Evolutionary conservation across 2,888 invertebrate species (phyloP), one percentile per base, ranked within the genome.

Genomic region (Phrixothrix hirtus): DNA sequence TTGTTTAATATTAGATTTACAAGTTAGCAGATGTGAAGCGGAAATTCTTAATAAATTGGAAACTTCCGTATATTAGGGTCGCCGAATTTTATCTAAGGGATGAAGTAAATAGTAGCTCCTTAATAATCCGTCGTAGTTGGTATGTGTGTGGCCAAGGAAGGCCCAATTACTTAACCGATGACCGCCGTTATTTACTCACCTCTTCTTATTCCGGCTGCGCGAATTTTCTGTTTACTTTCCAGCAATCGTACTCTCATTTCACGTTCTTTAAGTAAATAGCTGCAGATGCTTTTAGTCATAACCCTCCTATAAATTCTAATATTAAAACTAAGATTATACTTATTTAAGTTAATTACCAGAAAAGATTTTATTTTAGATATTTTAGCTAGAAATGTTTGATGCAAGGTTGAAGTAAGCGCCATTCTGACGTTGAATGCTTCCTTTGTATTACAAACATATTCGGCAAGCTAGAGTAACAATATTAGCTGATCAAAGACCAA

Each of bases 101-200:
- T 34, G 44, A 34, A 53, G 54, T 45, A 54, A 49, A 54, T 41
- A 54, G 49, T 41, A 11, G 21, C 14, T 49, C 41, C 49, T 49
- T 55, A 55, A 55, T 55, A 55, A 55, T 55, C 55, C 41, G 30
- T 36, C 36, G 39, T 26, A 32, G 50, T 36, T 35, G 54, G 44
- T 30, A 34, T 45, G 43, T 48, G 57, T 64, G 62, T 61, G 65
- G 66, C 62, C 58, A 59, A 57, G 63, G 66, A 67, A 68, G 66
- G 63, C 69, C 60, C 72, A 72, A 73, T 73, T 73, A 73, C 72
- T 73, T 72, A 72, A 71, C 69, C 69, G 71, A 71, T 72, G 72
- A 69, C 72, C 71, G 70, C 67, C 64, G 66, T 62, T 73, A 68
- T 72, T 73, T 72, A 60, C 70, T 62, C 64, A 70, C 67, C 70